Evolutionary conservation across 2,888 invertebrate genomes (phyloP), one percentile per base, ranked within the genome.

Genomic region (Drosophila rellima): DNA sequence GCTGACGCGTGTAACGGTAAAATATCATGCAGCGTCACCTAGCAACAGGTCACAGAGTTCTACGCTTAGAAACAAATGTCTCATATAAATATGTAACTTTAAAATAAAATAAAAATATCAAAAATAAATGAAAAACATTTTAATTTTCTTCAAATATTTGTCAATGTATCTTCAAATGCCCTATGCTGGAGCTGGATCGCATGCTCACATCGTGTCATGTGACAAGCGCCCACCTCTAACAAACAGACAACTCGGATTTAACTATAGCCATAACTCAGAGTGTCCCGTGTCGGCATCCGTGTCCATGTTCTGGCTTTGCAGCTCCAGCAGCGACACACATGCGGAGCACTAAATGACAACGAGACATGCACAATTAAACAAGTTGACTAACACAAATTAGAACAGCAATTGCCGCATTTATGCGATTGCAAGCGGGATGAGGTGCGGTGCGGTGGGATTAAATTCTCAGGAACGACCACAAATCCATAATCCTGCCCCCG

Each of bases 321-420:
- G 45, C 40, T 54, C 57, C 59, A 57, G 50, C 39, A 31, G 52
- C 64, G 57, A 60, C 33, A 51, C 57, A 65, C 70, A 75, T 45
- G 75, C 40, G 37, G 69, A 51, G 68, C 61, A 59, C 62, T 59
- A 74, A 86, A 82, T 70, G 83, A 63, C 86, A 74, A 40, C 70
- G 69, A 73, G 81, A 86, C 83, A 86, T 86, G 86, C 81, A 86
- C 86, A 83, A 83, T 86, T 83, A 86, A 86, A 77, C 74, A 75
- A 66, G 74, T 60, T 66, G 64, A 68, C 67, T 70, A 71, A 70
- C 60, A 70, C 54, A 70, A 80, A 72, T 86, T 83, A 77, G 70
- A 73, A 69, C 63, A 61, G 61, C 78, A 82, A 82, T 72, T 68
- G 68, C 39, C 44, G 42, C 26, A 44, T 54, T 62, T 70, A 57